Percentiles rank a stretch among this genome's conserved stretches.
phyloP scores from a whole-genome alignment of 2,113 vertebrate genomes.

The Indicator maculatus region DNA sequence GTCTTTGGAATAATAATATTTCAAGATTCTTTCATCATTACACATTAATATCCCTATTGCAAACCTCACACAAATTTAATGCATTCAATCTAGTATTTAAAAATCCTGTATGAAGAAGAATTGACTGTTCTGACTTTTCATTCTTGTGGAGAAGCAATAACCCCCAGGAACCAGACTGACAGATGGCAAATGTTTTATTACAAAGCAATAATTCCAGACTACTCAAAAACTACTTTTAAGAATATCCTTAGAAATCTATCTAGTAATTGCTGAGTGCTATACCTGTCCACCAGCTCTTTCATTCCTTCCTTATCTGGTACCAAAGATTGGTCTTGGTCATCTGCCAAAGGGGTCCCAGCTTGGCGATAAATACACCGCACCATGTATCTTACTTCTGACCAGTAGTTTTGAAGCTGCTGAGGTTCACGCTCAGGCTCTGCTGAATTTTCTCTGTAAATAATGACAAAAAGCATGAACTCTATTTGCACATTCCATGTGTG shows the following conservation, averaged over 20 bases:
- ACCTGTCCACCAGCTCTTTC: slow-evolving; percentile 97
- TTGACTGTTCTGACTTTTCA: not conserved
- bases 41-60: not conserved
- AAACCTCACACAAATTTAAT: not conserved
- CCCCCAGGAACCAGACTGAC: not conserved
- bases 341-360: slow-evolving; percentile 90
- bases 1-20: not conserved
- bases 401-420: slow-evolving; percentile 96
- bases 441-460: slow-evolving; percentile 85
- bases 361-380: slow-evolving; percentile 97
- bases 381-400: slow-evolving; percentile 96
- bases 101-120: not conserved
- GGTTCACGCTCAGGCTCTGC: slow-evolving; percentile 92
- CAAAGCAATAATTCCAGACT: not conserved
- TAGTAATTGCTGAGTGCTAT: not conserved
- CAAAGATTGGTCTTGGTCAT: slow-evolving; percentile 92
- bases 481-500: not conserved
- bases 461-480: not conserved
- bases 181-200: not conserved
- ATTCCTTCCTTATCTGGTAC: slow-evolving; percentile 93
- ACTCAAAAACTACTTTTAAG: not conserved
- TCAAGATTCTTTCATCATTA: not conserved
- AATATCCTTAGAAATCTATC: not conserved
- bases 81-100: not conserved
- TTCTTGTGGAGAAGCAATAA: not conserved